phyloP scores from a whole-genome alignment of 2,888 invertebrate genomes.

The Pardosa pseudoannulata region DNA sequence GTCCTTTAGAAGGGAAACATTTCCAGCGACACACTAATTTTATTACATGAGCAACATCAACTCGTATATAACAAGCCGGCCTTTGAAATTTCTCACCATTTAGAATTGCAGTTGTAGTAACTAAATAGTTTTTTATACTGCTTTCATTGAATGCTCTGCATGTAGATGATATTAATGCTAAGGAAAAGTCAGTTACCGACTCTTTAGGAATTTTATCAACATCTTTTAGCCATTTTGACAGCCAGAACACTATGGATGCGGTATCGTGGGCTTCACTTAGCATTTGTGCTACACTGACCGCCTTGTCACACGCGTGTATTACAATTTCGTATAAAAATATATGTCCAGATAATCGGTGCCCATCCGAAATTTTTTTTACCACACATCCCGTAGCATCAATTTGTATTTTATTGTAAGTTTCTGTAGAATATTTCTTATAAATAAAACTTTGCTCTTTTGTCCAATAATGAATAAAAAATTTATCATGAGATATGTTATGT shows the following conservation, averaged over 20 bases:
- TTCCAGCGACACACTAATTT: background rate
- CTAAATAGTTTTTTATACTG: background rate
- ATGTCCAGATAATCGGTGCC: background rate
- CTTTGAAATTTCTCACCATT: background rate
- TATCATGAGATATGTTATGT: background rate
- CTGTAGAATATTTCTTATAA: background rate
- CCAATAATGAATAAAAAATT: background rate
- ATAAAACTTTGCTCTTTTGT: background rate
- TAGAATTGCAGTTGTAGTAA: background rate
- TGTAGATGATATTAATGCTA: background rate
- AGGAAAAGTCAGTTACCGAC: background rate
- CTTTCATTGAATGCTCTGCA: background rate
- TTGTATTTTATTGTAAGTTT: background rate
- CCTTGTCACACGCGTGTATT: background rate
- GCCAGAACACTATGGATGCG: background rate
- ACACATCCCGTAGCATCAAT: slow-evolving; percentile 3
- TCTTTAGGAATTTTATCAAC: background rate
- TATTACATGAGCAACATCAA: background rate
- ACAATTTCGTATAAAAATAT: background rate
- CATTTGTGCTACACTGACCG: background rate
- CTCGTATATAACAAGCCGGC: background rate
- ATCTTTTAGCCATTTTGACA: background rate
- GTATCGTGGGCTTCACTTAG: background rate
- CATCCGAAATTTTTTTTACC: background rate
- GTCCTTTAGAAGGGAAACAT: background rate